phyloP scores from a whole-genome alignment of 2,113 vertebrate species.

The Rhynchopsitta pachyrhyncha region DNA sequence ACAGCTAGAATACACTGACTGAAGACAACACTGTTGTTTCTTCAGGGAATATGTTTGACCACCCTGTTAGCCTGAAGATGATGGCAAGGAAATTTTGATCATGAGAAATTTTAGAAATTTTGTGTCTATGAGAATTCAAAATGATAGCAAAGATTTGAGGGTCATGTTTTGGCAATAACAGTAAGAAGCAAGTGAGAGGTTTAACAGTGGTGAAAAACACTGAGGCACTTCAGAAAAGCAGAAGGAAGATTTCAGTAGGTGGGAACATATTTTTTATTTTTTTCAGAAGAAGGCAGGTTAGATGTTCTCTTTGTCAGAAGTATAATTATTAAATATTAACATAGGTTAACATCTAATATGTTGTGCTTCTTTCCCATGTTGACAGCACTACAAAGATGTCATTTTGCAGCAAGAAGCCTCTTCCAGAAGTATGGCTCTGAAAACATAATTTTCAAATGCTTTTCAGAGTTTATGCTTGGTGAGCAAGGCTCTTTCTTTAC shows the following conservation, averaged over 20 bases:
- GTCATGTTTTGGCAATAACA: not conserved
- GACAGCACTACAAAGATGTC: not conserved
- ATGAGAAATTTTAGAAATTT: not conserved
- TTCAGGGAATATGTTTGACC: not conserved
- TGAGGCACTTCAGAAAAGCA: not conserved
- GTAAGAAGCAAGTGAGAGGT: not conserved
- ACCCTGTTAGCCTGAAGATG: not conserved
- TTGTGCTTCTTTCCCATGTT: not conserved
- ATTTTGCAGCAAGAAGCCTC: not conserved
- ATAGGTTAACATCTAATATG: not conserved
- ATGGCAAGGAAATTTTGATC: not conserved
- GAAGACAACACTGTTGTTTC: not conserved
- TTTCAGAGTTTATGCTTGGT: not conserved
- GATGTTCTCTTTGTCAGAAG: not conserved
- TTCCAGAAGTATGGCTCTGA: not conserved
- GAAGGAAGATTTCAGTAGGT: not conserved
- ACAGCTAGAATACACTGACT: not conserved
- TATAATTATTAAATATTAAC: not conserved
- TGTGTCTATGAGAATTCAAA: not conserved
- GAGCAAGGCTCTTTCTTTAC: conserved; percentile 16
- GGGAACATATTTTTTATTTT: not conserved
- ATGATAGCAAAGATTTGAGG: not conserved
- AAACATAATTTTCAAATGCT: conserved; percentile 17
- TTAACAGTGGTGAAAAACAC: not conserved
- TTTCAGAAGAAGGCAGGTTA: not conserved